Base-by-base conservation (phyloP, 30 jellyfish, hydroid and myxozoan species). In the Aurelia sp. region DNA sequence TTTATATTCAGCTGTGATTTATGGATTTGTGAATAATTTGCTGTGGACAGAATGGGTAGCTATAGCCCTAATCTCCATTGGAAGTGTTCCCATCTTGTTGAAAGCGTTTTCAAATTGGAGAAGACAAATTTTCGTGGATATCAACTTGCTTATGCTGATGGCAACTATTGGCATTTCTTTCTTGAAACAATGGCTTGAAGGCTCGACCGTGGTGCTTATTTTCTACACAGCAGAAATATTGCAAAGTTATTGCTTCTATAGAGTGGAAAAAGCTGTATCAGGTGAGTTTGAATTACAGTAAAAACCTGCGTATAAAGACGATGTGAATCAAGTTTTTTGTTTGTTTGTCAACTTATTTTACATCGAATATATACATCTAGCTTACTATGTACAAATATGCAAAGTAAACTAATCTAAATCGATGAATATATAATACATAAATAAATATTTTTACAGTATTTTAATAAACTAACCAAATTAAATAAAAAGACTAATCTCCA, bases 131-230 rank as follows among this genome's bases (percentile, higher is more conserved):
- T 55, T 76, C 27, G 65, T 63, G n/a, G 80, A 75, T 67, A 70
- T 86, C 41, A 86, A 86, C 66, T 33, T 86, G 3, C 77, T 86
- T 20, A 77, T 86, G 86, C 13, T 86, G 15, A 53, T 86, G 18
- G 91, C 96, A 22, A 71, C 66, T 3, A 17, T 23, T 59, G 96
- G 96, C 8, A 71, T 79, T 22, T 20, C 82, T 1, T 83, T 64
- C n/a, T 31, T 86, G 48, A 37, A 66, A 47, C 78, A 86, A 17
- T 86, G 82, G 76, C 59, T 86, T 13, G 96, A 86, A 23, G 90
- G 90, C 13, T 65, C 81, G 18, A 64, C 85, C 2, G 77, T 86
- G 21, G 77, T 78, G 59, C 66, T 59, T 55, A 78, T 86, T 8
- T 86, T 86, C 27, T 31, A 76, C 17, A 70, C 78, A 37, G 96